Evolutionary conservation across 2,113 vertebrate species (phyloP).

Genomic region (Puma concolor): DNA sequence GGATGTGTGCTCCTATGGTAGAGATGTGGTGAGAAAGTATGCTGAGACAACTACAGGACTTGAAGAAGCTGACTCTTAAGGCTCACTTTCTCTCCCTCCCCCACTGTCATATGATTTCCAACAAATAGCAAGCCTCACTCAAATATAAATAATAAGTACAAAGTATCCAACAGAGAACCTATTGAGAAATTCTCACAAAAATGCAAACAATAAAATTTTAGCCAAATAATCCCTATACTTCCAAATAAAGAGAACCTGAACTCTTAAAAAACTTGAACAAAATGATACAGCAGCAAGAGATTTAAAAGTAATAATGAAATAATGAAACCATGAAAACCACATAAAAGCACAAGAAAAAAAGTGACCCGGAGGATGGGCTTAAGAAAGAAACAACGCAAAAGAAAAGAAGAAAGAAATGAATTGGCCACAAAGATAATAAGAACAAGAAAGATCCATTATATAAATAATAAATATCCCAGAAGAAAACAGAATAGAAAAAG

Average conservation of each 20-base stretch:
- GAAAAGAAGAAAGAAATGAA: background rate
- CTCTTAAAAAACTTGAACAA: background rate
- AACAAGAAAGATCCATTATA: background rate
- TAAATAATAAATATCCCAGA: background rate
- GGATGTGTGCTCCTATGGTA: background rate
- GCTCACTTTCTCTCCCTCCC: background rate
- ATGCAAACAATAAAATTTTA: slow-evolving; percentile 19
- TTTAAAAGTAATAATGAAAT: background rate
- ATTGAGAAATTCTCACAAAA: slow-evolving; percentile 43
- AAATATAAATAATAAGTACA: slow-evolving; percentile 30
- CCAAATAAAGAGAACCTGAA: slow-evolving; percentile 16
- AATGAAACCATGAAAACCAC: slow-evolving; percentile 10
- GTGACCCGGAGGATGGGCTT: background rate
- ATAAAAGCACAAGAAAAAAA: slow-evolving; percentile 11
- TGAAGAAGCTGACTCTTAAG: background rate
- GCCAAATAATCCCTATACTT: background rate
- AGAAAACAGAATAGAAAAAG: slow-evolving; percentile 23
- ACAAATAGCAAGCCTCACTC: slow-evolving; percentile 28
- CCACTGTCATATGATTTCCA: background rate
- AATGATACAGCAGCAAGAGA: background rate
- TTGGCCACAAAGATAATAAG: background rate
- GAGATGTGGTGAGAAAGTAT: slow-evolving; percentile 1
- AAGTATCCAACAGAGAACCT: background rate
- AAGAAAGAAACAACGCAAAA: background rate
- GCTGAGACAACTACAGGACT: background rate